A percentile compares a stretch with the other conserved stretches of the same genome.
Evolutionary conservation across 2,113 vertebrate species (phyloP).

Genomic region (Ammodytes dubius): DNA sequence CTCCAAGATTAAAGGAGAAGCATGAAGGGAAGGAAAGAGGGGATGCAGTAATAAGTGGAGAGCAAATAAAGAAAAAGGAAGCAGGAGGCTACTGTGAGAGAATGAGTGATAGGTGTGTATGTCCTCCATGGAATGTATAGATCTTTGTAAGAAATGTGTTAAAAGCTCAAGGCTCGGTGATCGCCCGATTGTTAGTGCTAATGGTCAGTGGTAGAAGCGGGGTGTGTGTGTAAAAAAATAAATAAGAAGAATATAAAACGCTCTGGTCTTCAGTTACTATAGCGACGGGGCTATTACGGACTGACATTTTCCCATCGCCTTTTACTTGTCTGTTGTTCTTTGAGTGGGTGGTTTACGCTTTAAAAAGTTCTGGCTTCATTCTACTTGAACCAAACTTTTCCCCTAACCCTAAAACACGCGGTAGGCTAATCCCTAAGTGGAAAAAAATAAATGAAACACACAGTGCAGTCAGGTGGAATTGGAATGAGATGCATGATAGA

Average conservation of each 20-base stretch:
- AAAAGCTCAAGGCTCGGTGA: conserved; percentile 37
- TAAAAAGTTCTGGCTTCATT: conserved; percentile 35
- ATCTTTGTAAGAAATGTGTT: conserved; percentile 29
- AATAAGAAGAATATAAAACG: neutral
- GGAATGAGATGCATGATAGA: conserved; percentile 1
- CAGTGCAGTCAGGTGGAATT: neutral
- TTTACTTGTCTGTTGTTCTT: conserved; percentile 22
- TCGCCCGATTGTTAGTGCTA: conserved; percentile 47
- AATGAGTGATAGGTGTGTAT: neutral
- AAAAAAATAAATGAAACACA: neutral
- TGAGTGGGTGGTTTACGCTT: conserved; percentile 59
- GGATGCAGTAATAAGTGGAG: neutral
- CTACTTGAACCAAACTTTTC: conserved; percentile 45
- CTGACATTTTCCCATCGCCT: conserved; percentile 54
- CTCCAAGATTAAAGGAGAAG: neutral
- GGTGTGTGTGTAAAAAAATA: conserved; percentile 45
- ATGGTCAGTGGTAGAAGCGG: conserved; percentile 61
- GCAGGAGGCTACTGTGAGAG: neutral
- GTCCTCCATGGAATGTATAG: conserved; percentile 12
- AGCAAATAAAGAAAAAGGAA: conserved; percentile 13
- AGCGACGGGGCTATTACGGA: conserved; percentile 62
- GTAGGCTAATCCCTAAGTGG: conserved; percentile 34
- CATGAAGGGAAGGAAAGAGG: neutral
- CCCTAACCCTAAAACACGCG: neutral
- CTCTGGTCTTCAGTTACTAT: conserved; percentile 66